phyloP scores from a whole-genome alignment of 2,797 vertebrate species.

The Microctenopoma stevenorrisi region DNA sequence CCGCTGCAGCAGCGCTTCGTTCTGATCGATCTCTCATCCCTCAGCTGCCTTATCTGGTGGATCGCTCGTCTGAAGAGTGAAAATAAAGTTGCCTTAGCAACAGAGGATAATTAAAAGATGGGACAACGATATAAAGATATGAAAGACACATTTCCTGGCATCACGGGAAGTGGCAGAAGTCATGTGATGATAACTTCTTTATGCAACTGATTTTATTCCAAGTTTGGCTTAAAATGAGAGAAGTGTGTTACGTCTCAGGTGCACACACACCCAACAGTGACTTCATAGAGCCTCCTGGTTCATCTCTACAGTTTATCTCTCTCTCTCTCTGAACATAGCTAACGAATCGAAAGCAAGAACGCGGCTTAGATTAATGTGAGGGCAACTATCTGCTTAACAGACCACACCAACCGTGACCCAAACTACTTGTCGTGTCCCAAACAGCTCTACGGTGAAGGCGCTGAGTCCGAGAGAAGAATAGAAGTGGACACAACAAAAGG shows the following conservation, averaged over 20 bases:
- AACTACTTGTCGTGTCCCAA: not conserved
- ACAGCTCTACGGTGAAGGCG: not conserved
- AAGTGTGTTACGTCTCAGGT: too few species aligned
- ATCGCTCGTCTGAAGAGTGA: conserved; percentile 71
- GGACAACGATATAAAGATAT: conserved; percentile 34
- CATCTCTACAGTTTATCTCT: too few species aligned
- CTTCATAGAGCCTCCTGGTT: too few species aligned
- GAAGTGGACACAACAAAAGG: conserved; percentile 26
- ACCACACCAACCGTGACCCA: not conserved
- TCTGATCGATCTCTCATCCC: conserved; percentile 68
- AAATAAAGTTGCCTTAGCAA: conserved; percentile 48
- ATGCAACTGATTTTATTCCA: not conserved
- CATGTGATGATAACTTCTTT: not conserved
- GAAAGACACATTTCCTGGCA: conserved; percentile 40
- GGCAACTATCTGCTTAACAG: not conserved
- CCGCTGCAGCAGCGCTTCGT: conserved; percentile 64
- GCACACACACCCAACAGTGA: too few species aligned
- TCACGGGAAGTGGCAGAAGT: conserved; percentile 19
- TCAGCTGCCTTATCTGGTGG: conserved; percentile 63
- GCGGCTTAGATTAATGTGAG: not conserved
- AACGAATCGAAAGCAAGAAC: not conserved
- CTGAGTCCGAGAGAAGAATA: conserved; percentile 19
- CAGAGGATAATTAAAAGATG: conserved; percentile 75
- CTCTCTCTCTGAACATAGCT: too few species aligned
- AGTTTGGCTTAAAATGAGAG: not conserved